Percentiles rank a stretch among this genome's conserved stretches.
These are phyloP conservation scores for Ernsta delagoae DNA, from an alignment of 2,888 invertebrate species.

Conservation along the genomic window DNA sequence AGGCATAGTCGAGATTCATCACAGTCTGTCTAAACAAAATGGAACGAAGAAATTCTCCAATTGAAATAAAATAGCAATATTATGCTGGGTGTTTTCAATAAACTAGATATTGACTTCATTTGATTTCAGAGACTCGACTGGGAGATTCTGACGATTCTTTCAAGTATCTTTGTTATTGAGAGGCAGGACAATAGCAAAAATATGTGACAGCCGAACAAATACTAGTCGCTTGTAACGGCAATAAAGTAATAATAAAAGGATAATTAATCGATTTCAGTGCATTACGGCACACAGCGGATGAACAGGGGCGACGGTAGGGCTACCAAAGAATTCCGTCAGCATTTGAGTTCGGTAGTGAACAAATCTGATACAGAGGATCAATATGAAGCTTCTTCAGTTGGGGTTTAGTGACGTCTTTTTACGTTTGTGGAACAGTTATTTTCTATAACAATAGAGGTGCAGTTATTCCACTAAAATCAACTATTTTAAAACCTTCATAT, in stretches of 20 bases:
- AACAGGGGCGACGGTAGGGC: constrained; percentile 41
- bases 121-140: not conserved
- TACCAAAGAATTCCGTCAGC: no score
- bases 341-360: no score
- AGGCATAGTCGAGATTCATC: no score
- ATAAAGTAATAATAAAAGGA: constrained; percentile 83
- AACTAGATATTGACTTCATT: no score
- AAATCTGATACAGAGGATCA: no score
- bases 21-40: not conserved
- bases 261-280: constrained; percentile 82
- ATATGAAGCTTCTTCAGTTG: no score
- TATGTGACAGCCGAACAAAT: constrained; percentile 47
- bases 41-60: not conserved
- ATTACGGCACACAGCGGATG: constrained; percentile 60
- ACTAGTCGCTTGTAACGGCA: constrained; percentile 51
- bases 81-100: not conserved
- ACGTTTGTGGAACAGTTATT: no score
- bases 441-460: no score
- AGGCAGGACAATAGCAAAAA: constrained; percentile 17
- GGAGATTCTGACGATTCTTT: not conserved
- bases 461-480: no score
- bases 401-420: no score
- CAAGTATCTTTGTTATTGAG: not conserved
- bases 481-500: no score
- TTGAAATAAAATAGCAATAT: not conserved